These are phyloP conservation scores for Dione juno DNA, from an alignment of 2,888 invertebrate species.

Conservation along the genomic window DNA sequence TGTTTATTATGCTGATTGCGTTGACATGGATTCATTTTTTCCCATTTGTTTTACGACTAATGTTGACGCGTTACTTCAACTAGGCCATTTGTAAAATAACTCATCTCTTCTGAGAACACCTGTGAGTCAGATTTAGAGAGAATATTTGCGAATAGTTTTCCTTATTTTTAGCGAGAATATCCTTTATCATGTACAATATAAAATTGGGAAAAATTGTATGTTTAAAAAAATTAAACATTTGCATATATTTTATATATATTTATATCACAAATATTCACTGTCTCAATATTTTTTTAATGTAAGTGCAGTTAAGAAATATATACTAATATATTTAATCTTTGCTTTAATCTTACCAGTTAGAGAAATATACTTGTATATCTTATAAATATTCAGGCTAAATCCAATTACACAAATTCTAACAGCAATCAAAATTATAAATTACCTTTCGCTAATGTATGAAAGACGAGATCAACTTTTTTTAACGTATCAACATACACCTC, in stretches of 20 bases:
- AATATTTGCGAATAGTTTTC: background rate
- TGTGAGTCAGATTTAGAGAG: background rate
- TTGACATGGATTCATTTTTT: conserved; percentile 14
- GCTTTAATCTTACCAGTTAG: background rate
- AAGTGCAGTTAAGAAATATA: too few relatives aligned
- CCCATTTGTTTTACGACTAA: background rate
- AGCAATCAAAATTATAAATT: conserved; percentile 15
- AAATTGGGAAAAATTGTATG: too few relatives aligned
- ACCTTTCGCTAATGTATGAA: conserved; percentile 4
- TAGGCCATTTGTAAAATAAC: background rate
- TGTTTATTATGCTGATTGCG: conserved; percentile 19
- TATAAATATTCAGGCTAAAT: background rate
- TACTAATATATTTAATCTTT: too few relatives aligned
- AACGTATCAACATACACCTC: conserved; percentile 20
- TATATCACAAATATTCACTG: too few relatives aligned
- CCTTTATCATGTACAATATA: too few relatives aligned
- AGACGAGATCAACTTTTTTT: conserved; percentile 13
- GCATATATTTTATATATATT: too few relatives aligned
- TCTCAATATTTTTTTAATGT: too few relatives aligned
- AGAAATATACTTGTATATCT: background rate
- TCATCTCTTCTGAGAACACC: background rate
- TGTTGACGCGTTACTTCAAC: background rate
- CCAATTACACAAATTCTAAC: conserved; percentile 16
- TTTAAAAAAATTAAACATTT: too few relatives aligned
- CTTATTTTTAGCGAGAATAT: background rate